phyloP scores from a whole-genome alignment of 1,140 invertebrate species.

The Caenorhabditis latens region DNA sequence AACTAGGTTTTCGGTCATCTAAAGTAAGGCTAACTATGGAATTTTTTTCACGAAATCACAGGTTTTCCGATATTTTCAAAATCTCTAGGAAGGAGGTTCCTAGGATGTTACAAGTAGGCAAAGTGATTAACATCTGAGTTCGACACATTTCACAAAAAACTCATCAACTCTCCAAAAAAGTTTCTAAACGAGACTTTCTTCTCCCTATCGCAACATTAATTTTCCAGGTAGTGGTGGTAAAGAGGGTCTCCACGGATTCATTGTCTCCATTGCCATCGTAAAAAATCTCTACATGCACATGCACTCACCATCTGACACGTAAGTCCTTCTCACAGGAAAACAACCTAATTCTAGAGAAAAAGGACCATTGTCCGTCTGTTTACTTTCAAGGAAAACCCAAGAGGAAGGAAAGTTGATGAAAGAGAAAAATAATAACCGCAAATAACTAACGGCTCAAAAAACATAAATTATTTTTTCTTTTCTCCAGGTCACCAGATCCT shows the following conservation, averaged over 20 bases:
- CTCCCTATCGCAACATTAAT: background rate
- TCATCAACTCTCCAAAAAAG: no score
- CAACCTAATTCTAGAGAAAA: background rate
- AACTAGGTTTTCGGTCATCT: no score
- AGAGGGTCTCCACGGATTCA: slow-evolving; percentile 74
- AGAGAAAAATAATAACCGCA: no score
- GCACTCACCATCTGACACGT: slow-evolving; percentile 77
- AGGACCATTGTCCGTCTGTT: background rate
- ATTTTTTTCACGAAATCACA: no score
- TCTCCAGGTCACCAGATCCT: background rate
- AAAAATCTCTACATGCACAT: slow-evolving; percentile 78
- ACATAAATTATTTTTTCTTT: background rate
- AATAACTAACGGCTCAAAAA: background rate
- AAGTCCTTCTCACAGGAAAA: slow-evolving; percentile 29
- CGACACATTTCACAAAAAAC: no score
- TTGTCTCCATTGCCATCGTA: slow-evolving; percentile 77
- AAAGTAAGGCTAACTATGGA: no score
- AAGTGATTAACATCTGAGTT: no score
- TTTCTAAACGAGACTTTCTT: no score
- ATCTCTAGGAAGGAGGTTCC: no score
- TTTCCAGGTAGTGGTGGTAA: slow-evolving; percentile 20
- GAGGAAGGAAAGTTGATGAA: background rate
- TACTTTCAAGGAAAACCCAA: background rate
- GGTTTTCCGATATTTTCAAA: no score
- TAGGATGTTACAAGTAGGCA: no score